These are phyloP conservation scores for Dasyornis broadbenti DNA, from an alignment of 2,113 vertebrate species.

Conservation along the genomic window DNA sequence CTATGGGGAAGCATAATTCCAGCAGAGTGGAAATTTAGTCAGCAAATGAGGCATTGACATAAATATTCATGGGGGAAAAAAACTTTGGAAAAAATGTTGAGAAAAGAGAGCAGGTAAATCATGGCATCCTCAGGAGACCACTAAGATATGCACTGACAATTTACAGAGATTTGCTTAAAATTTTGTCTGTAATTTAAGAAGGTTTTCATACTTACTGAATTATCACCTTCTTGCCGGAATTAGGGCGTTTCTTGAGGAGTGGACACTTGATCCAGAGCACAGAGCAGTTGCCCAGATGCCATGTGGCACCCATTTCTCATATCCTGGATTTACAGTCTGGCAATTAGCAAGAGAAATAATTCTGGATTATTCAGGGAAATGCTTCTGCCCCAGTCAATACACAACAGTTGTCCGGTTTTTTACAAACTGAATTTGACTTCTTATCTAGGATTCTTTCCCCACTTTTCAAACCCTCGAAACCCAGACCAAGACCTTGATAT, in stretches of 20 bases:
- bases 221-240: neutral
- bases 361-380: neutral
- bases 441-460: neutral
- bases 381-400: neutral
- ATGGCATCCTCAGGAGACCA: neutral
- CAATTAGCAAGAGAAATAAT: neutral
- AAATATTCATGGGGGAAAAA: slow-evolving; percentile 72
- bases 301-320: neutral
- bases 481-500: neutral
- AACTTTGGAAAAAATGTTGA: slow-evolving; percentile 55
- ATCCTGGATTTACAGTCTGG: neutral
- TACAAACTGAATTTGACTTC: neutral
- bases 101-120: slow-evolving; percentile 57
- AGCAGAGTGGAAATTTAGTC: slow-evolving; percentile 69
- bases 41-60: slow-evolving; percentile 65
- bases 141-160: slow-evolving; percentile 30
- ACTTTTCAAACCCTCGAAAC: neutral
- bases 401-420: neutral
- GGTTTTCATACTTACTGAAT: neutral
- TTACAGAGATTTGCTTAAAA: slow-evolving; percentile 46
- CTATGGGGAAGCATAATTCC: slow-evolving; percentile 74
- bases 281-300: neutral
- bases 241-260: neutral
- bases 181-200: slow-evolving; percentile 21
- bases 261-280: neutral